Evolutionary conservation across 2,797 vertebrate species (phyloP).

Genomic region (Menidia menidia): DNA sequence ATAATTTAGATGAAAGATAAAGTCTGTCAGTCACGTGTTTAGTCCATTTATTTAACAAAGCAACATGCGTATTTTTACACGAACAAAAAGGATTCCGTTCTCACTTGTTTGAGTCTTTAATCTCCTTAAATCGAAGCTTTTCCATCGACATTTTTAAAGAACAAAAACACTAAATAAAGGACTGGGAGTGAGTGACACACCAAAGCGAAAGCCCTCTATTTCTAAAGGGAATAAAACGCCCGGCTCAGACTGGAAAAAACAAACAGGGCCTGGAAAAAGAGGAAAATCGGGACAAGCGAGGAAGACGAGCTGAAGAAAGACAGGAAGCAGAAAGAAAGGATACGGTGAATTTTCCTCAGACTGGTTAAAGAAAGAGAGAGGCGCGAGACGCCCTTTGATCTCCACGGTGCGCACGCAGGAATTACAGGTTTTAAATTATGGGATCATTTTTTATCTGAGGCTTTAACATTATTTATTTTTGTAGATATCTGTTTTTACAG

Average conservation of each 20-base stretch:
- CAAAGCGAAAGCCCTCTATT: conserved; percentile 77
- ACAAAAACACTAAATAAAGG: conserved; percentile 46
- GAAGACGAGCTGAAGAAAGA: conserved; percentile 68
- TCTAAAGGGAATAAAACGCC: conserved; percentile 32
- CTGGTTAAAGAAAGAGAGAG: conserved; percentile 57
- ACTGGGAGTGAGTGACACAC: conserved; percentile 83
- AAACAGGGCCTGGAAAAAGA: conserved; percentile 84
- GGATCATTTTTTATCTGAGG: too few species aligned
- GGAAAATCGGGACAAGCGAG: conserved; percentile 80
- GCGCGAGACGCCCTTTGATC: neutral
- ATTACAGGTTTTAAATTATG: too few species aligned
- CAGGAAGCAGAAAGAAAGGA: conserved; percentile 71
- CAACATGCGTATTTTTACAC: conserved; percentile 1
- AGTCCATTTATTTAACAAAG: neutral
- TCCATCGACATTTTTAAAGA: neutral
- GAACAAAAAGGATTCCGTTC: conserved; percentile 7
- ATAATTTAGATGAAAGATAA: too few species aligned
- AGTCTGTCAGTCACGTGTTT: too few species aligned
- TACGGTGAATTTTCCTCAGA: conserved; percentile 70
- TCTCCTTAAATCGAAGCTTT: conserved; percentile 14
- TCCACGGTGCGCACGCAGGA: too few species aligned
- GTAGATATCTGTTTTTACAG: too few species aligned
- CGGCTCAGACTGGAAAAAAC: conserved; percentile 83
- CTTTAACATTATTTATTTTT: too few species aligned
- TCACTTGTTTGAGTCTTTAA: conserved; percentile 70